These are phyloP conservation scores for Stenchaetothrips biformis DNA, from an alignment of 2,888 invertebrate genomes.

Conservation along the genomic window DNA sequence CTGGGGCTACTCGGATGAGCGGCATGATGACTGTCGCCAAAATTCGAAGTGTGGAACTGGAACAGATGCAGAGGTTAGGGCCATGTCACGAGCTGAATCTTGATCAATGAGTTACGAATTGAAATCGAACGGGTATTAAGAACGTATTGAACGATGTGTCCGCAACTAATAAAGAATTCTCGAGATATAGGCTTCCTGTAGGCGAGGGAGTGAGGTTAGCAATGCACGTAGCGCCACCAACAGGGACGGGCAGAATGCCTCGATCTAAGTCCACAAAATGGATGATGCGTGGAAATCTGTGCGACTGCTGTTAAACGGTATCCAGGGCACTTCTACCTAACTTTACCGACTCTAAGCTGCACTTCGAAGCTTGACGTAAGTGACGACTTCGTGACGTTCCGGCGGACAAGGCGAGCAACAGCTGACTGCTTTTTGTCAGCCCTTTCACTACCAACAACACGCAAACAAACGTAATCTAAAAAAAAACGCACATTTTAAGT, in stretches of 20 bases:
- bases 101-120: not conserved
- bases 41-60: not conserved
- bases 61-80: not conserved
- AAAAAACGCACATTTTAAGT: no score
- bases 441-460: no score
- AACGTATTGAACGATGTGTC: not conserved
- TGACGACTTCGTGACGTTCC: no score
- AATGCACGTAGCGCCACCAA: not conserved
- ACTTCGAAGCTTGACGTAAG: no score
- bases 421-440: no score
- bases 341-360: no score
- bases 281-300: no score
- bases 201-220: not conserved
- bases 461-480: no score
- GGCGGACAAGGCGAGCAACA: no score
- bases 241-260: not conserved
- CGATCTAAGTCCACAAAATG: no score
- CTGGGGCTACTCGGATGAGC: not conserved
- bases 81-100: not conserved
- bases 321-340: no score
- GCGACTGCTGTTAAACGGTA: no score
- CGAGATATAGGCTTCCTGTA: not conserved
- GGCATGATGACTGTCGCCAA: not conserved
- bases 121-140: not conserved
- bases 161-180: not conserved